A percentile compares a stretch with the other conserved stretches of the same genome.
Conservation (phyloP, 2,888 invertebrate species). For the Yponomeuta cagnagella region DNA sequence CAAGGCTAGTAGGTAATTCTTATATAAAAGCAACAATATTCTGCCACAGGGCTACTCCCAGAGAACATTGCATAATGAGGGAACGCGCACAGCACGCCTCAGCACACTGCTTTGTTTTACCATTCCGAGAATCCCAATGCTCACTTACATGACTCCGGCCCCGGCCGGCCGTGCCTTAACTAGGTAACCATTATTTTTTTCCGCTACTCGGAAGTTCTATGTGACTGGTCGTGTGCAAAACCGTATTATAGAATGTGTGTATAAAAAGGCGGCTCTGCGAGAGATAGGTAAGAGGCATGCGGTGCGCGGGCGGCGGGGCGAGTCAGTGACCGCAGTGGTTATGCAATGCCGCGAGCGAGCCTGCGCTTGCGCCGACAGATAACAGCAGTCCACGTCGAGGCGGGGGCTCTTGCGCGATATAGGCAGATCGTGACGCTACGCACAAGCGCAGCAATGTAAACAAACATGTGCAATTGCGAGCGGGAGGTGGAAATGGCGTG, state of each 20-base stretch:
- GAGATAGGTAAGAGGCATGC: constrained; percentile 20
- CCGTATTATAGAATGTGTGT: constrained; percentile 12
- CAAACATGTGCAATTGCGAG: no score
- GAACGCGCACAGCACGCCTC: not conserved
- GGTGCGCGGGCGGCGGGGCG: constrained; percentile 18
- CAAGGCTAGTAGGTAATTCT: no score
- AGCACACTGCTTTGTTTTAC: not conserved
- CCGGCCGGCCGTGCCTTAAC: not conserved
- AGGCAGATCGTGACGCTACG: no score
- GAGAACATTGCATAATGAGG: no score
- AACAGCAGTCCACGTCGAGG: no score
- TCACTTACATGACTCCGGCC: not conserved
- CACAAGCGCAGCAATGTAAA: no score
- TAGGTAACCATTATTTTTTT: constrained; percentile 15
- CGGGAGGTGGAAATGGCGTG: no score
- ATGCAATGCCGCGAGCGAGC: constrained; percentile 40
- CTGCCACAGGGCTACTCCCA: no score
- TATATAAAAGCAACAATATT: no score
- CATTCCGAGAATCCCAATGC: constrained; percentile 16
- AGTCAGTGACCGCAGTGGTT: constrained; percentile 38
- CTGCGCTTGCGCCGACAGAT: constrained; percentile 19
- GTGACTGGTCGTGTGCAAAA: constrained; percentile 16
- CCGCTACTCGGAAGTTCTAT: constrained; percentile 24
- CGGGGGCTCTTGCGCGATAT: no score
- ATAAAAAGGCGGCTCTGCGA: constrained; percentile 2